Evolutionary conservation across 92 coral and sea anemone species (phyloP).

Genomic region (Hydrozoanthus gracilis): DNA sequence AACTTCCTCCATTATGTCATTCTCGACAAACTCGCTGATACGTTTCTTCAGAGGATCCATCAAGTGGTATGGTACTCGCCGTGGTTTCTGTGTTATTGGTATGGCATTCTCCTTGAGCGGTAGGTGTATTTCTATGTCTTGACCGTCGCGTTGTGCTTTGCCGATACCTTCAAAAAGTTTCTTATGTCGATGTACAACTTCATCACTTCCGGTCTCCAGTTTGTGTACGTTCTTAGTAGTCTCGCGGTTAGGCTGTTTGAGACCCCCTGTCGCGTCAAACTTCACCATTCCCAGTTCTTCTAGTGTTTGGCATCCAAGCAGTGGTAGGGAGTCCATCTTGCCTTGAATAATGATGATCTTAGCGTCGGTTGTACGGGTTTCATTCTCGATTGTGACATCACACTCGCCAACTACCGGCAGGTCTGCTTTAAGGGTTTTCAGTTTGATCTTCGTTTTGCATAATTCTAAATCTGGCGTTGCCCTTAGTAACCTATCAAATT

Average conservation of each 20-base stretch:
- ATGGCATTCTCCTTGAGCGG: conserved; percentile 56
- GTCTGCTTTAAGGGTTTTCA: conserved; percentile 58
- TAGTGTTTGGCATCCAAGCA: conserved; percentile 53
- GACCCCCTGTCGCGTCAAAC: conserved; percentile 57
- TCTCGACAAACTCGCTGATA: conserved; percentile 50
- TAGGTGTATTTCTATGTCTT: conserved; percentile 62
- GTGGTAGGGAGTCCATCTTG: conserved; percentile 65
- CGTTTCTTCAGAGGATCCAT: conserved; percentile 35
- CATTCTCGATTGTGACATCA: conserved; percentile 50
- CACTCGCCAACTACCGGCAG: conserved; percentile 56
- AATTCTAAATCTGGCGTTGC: conserved; percentile 41
- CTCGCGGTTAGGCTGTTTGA: conserved; percentile 56
- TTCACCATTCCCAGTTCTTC: conserved; percentile 64
- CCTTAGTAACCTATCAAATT: conserved; percentile 41
- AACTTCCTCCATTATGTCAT: conserved; percentile 56
- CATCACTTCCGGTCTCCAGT: conserved; percentile 39
- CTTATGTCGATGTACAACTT: conserved; percentile 19
- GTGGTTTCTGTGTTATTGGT: conserved; percentile 65
- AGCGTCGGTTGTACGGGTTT: conserved; percentile 42
- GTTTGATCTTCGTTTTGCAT: conserved; percentile 32
- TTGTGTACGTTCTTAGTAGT: conserved; percentile 5
- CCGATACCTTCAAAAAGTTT: conserved; percentile 54
- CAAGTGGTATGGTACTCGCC: conserved; percentile 59
- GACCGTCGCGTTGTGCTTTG: conserved; percentile 58
- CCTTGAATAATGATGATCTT: conserved; percentile 56